Conservation (phyloP, 2,797 vertebrate genomes). For the Nasua narica region DNA sequence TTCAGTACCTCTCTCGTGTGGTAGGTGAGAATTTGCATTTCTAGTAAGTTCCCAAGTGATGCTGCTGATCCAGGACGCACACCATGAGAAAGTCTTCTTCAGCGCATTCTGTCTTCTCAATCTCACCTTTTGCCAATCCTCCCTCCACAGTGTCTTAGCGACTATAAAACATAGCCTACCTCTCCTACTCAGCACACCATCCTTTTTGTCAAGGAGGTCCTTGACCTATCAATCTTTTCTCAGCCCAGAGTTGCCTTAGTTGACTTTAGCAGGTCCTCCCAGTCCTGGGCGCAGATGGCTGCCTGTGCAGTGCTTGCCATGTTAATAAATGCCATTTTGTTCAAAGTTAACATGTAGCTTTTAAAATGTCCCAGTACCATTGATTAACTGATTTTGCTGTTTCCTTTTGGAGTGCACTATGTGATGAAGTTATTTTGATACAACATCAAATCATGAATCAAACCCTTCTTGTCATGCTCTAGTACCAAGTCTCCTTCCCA, state of each 20-base stretch:
- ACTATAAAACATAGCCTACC: not conserved
- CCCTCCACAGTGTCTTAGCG: not conserved
- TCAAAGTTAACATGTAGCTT: not conserved
- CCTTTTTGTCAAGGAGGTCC: not conserved
- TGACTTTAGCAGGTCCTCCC: not conserved
- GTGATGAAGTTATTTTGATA: conserved; percentile 36
- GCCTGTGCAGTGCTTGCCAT: not conserved
- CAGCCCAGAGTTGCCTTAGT: not conserved
- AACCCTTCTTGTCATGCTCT: not conserved
- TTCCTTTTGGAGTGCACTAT: not conserved
- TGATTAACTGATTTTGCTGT: conserved; percentile 9
- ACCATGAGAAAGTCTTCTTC: not conserved
- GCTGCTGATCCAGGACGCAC: not conserved
- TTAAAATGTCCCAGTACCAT: not conserved
- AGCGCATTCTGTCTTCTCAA: not conserved
- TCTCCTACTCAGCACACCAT: not conserved
- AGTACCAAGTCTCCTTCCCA: not conserved
- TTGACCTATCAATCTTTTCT: not conserved
- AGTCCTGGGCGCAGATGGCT: not conserved
- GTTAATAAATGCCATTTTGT: not conserved
- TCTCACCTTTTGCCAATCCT: not conserved
- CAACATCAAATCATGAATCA: conserved; percentile 9
- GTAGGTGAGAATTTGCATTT: not conserved
- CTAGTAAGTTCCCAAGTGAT: not conserved
- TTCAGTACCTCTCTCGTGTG: not conserved